A percentile compares a stretch with the other conserved stretches of the same genome.
These are phyloP conservation scores for Hemichromis elongatus DNA, from an alignment of 2,113 vertebrate species.

Conservation along the genomic window DNA sequence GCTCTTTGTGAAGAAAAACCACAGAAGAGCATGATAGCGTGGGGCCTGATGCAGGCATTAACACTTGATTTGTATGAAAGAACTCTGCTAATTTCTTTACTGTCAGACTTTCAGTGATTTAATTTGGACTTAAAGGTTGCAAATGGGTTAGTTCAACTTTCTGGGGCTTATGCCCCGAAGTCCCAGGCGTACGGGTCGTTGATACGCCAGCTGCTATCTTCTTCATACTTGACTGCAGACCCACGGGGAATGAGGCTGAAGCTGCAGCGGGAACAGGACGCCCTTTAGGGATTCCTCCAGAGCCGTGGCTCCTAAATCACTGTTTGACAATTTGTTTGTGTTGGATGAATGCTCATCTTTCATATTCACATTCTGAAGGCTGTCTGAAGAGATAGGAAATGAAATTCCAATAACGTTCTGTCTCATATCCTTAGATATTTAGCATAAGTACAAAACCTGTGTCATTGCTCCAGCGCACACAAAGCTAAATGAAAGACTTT, in stretches of 20 bases:
- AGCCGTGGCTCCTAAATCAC: constrained; percentile 30
- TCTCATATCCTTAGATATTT: not conserved
- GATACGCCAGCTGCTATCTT: constrained; percentile 55
- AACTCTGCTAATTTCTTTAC: not conserved
- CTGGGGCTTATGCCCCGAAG: constrained; percentile 20
- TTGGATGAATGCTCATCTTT: constrained; percentile 41
- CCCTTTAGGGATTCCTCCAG: constrained; percentile 26
- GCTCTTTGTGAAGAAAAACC: not conserved
- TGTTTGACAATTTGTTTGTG: constrained; percentile 44
- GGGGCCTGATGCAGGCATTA: not conserved
- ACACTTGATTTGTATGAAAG: not conserved
- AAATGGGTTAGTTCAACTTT: constrained; percentile 24
- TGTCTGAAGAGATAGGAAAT: constrained; percentile 9
- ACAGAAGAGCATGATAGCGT: not conserved
- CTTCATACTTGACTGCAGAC: constrained; percentile 54
- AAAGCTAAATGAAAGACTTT: not conserved
- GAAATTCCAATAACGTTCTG: not conserved
- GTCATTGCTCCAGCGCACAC: not conserved
- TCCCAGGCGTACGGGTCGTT: constrained; percentile 6
- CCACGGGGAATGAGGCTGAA: constrained; percentile 25
- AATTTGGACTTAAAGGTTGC: constrained; percentile 2
- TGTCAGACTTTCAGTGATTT: not conserved
- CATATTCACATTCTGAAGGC: constrained; percentile 3
- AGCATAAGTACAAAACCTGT: not conserved
- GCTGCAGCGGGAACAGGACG: constrained; percentile 18